Base-by-base conservation (phyloP, 2,113 vertebrate species). In the Zosterops borbonicus region DNA sequence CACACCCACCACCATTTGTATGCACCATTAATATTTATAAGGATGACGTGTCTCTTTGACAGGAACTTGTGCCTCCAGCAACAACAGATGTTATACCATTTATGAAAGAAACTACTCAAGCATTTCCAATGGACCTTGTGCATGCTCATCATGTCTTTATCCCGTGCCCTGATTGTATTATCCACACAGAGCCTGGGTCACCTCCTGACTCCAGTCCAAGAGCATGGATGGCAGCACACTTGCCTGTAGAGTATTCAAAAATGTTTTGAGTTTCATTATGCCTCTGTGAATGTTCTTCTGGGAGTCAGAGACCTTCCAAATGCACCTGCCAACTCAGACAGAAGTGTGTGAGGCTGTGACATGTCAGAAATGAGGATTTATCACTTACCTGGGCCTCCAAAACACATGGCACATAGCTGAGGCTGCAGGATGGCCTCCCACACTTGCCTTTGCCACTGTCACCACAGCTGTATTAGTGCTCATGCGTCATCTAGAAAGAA, bases 21-120 rank as follows among this genome's bases (percentile, higher is more conserved):
- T 64, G 79, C 90, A 67, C 68, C 62, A 90, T 95, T 94, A 92
- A 96, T 96, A 97, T 96, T 96, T 86, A 96, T 95, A 58, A 93
- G 90, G 82, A 29, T 94, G 93, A 94, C 49, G 60, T 37, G 47
- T 70, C 85, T 94, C 68, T 94, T 70, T 94, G 87, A 91, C 68
- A 90, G 86, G 47, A 96, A 81, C 92, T 93, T 86, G 83, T 83
- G 92, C 90, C 88, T 94, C 92, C 41, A 11, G 92, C 28, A 0
- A 88, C 94, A 95, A 93, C 96, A 95, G 93, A 96, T 96, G 94
- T 92, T 96, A 49, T 18, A 68, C 55, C 21, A 47, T 41, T 55
- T 71, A 67, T 93, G 90, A 95, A 96, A 95, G 92, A 93, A 96
- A 83, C 90, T 83, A 71, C 85, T 96, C 83, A 90, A 92, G 95